Percentiles rank a stretch among this genome's conserved stretches.
Conservation (phyloP, 2,888 invertebrate species). For the Tethea ocularis region DNA sequence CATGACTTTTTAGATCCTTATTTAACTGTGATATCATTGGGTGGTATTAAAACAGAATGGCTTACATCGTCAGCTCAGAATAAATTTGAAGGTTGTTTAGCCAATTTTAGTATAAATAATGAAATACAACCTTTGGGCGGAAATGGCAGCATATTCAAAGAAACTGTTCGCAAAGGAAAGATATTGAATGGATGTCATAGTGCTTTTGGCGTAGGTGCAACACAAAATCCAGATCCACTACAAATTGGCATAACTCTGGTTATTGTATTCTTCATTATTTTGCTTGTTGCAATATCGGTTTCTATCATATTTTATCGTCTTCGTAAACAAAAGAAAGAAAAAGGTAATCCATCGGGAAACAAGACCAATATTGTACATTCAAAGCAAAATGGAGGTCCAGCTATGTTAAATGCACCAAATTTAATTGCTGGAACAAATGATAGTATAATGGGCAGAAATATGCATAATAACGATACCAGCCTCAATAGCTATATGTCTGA, state of each 20-base stretch:
- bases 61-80: constrained; percentile 81
- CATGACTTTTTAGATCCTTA: constrained; percentile 97
- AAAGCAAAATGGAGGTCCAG: constrained; percentile 90
- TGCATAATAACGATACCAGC: constrained; percentile 88
- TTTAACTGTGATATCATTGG: constrained; percentile 90
- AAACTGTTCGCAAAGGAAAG: constrained; percentile 88
- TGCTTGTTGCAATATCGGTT: constrained; percentile 93
- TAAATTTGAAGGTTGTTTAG: constrained; percentile 94
- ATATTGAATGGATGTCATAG: constrained; percentile 90
- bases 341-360: constrained; percentile 86
- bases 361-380: constrained; percentile 88
- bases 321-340: constrained; percentile 94
- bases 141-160: constrained; percentile 91
- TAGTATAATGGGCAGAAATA: constrained; percentile 86
- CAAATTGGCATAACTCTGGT: constrained; percentile 97
- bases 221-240: constrained; percentile 92
- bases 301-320: constrained; percentile 96
- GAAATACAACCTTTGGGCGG: constrained; percentile 96
- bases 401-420: constrained; percentile 88
- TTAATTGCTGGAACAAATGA: constrained; percentile 87
- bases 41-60: constrained; percentile 88
- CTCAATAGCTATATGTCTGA: constrained; percentile 89
- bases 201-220: constrained; percentile 89
- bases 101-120: constrained; percentile 94
- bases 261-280: constrained; percentile 95